Evolutionary conservation across 2,113 vertebrate species (phyloP).

Genomic region (Chaetorhynchus papuensis): DNA sequence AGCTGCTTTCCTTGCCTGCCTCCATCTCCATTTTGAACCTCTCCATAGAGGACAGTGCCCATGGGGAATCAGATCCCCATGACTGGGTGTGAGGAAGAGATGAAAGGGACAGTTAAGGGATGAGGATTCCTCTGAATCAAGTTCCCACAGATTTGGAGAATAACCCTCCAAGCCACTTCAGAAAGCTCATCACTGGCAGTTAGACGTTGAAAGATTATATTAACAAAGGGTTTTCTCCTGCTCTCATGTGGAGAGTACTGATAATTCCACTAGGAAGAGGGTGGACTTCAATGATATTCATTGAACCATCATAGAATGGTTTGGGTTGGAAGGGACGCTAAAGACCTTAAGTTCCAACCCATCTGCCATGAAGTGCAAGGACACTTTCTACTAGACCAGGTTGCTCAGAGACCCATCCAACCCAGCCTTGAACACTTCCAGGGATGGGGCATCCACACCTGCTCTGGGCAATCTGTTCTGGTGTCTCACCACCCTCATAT

Average conservation of each 20-base stretch:
- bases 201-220: accelerated
- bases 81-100: background rate
- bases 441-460: background rate
- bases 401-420: background rate
- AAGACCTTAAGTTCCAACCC: background rate
- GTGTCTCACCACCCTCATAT: background rate
- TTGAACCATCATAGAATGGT: background rate
- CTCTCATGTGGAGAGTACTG: background rate
- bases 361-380: background rate
- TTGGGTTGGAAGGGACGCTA: background rate
- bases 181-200: background rate
- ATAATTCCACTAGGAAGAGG: background rate
- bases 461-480: background rate
- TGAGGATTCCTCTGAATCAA: background rate
- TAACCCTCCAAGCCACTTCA: background rate
- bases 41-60: background rate
- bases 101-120: background rate
- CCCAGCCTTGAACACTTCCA: background rate
- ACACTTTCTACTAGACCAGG: background rate
- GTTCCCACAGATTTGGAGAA: background rate
- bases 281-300: background rate
- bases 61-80: background rate
- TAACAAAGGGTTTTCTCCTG: background rate
- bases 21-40: background rate
- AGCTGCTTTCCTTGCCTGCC: background rate